Evolutionary conservation across 2,888 invertebrate species (phyloP).

Genomic region (Tetramorium bicarinatum): DNA sequence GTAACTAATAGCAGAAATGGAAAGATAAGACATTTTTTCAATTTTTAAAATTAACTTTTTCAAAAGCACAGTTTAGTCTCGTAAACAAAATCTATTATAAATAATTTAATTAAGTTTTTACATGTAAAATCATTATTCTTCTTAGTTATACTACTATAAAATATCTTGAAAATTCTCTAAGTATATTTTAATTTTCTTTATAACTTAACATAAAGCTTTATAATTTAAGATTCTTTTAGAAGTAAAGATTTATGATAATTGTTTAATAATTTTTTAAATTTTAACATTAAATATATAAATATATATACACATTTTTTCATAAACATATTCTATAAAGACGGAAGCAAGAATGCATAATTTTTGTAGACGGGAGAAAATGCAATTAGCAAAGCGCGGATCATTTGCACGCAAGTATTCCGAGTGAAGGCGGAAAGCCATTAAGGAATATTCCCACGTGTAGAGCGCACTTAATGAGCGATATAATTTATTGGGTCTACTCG

Average conservation of each 20-base stretch:
- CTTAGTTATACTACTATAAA: neutral
- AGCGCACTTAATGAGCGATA: slow-evolving; percentile 78
- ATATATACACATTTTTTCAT: neutral
- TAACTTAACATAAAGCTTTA: neutral
- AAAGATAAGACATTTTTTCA: neutral
- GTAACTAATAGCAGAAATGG: neutral
- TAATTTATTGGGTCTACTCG: slow-evolving; percentile 79
- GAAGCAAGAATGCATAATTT: slow-evolving; percentile 43
- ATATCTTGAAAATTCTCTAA: neutral
- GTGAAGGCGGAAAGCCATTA: slow-evolving; percentile 73
- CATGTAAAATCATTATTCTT: neutral
- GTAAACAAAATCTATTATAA: neutral
- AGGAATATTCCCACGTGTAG: slow-evolving; percentile 76
- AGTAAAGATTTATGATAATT: neutral
- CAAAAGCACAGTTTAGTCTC: neutral
- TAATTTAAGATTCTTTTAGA: neutral
- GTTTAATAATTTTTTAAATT: neutral
- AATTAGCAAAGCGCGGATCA: slow-evolving; percentile 68
- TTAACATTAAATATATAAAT: neutral
- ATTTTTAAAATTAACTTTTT: slow-evolving; percentile 4
- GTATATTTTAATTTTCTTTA: neutral
- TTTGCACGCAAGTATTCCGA: slow-evolving; percentile 70
- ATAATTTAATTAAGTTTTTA: neutral
- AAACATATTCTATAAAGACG: neutral
- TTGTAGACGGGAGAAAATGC: slow-evolving; percentile 70